Evolutionary conservation across 2,888 invertebrate species (phyloP), one percentile per base, ranked within the genome.

Genomic region (Ophion costatus): DNA sequence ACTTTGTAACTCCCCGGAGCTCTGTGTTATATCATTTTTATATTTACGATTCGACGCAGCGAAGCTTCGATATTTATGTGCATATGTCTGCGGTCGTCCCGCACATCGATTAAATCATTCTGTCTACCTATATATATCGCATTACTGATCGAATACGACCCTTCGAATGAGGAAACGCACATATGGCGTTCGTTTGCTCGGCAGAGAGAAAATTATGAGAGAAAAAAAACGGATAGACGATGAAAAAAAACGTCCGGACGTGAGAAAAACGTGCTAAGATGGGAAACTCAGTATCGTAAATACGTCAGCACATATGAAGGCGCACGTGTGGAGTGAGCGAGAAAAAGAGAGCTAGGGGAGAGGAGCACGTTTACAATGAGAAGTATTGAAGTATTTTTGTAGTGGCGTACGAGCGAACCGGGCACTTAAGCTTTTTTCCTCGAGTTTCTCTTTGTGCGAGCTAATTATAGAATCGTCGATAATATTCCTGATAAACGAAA

Each of bases 1-100:
- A 45, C 81, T 59, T 66, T 45, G 70, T n/a, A 51, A 61, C 24
- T 66, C 56, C n/a, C 24, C 56, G 29, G 11, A 33, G 45, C 63
- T 57, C 24, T 42, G 45, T 22, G 73, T 81, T 84, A 64, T 81
- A 69, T 84, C 81, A 78, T 75, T 84, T 81, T 78, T 70, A 81
- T 78, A 81, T 81, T 81, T 81, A 78, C 77, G 64, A 84, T 59
- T 17, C 59, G 56, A 76, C 57, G 42, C 73, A 24, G 14, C 17
- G 51, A 33, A 59, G 80, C 64, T 22, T 67, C 74, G 81, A 81
- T 78, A 64, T 71, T 75, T 45, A 77, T 63, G 61, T 70, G 57
- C 56, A 38, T 24, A 64, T 38, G 70, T 11, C 20, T 11, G 51
- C 59, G 73, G 80, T 77, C 73, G 61, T 73, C 57, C 38, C 38